Base-by-base conservation (phyloP, 2,113 vertebrate genomes). In the Gnathonemus echidnorhynchus region DNA sequence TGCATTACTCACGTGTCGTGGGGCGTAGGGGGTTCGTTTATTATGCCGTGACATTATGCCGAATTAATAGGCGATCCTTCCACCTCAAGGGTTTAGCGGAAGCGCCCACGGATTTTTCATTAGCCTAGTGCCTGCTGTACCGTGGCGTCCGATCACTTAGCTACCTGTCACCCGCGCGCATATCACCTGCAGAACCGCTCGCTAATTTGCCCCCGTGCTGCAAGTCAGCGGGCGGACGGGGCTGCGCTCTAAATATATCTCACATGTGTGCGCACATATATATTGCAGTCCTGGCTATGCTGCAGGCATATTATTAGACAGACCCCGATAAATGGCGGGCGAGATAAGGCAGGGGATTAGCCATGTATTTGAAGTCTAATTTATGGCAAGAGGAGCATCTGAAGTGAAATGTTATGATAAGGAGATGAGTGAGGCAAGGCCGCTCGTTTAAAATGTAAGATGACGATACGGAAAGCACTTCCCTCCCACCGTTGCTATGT, bases 31-130 rank as follows among this genome's bases (percentile, higher is more conserved):
- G 45, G 62, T 50, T 74, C 19, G 1, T 52, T 77, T 24, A 35
- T 45, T 56, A 24, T 39, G 88, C 50, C 5, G 49, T 13, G 31
- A 48, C 31, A 52, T 80, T 89, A 89, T 53, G 66, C 48, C 9
- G 70, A 89, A 53, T 84, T 53, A 89, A 89, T 89, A 45, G 88
- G 74, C 50, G 11, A 49, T 45, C 8, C 74, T 35, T 56, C 49
- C 66, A 11, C 66, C 66, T 89, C 70, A 19, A 31, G 88, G 49
- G 88, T 49, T 31, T 46, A 49, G n/a, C 88, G 46, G 7, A 89
- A 24, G 62, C 15, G 11, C 48, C 88, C 49, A 66, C 19, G 31
- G 88, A 15, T 24, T 89, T 53, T 42, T 83, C 17, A 84, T 80
- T 50, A 89, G 48, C 27, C 13, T 21, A 45, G 39, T 70, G 10